phyloP scores from a whole-genome alignment of 2,888 invertebrate species.

The Abrostola triplasia region DNA sequence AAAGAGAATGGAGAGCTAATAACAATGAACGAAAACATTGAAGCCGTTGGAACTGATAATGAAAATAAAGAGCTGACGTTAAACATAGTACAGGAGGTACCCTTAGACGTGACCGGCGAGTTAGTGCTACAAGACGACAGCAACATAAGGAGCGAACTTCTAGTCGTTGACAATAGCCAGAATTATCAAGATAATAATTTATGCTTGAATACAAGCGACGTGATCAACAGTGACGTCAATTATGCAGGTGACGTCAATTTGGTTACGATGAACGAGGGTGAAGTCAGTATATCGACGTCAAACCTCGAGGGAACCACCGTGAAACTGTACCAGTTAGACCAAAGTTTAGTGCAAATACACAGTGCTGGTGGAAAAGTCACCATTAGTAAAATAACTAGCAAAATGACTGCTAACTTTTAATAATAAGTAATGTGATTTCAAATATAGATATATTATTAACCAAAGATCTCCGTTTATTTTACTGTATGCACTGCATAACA shows the following conservation, averaged over 20 bases:
- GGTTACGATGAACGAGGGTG: slow-evolving; percentile 71
- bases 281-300: slow-evolving; percentile 65
- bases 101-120: slow-evolving; percentile 69
- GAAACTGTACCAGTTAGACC: slow-evolving; percentile 75
- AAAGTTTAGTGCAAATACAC: slow-evolving; percentile 76
- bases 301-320: slow-evolving; percentile 67
- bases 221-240: slow-evolving; percentile 58
- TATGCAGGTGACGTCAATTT: slow-evolving; percentile 67
- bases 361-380: slow-evolving; percentile 71
- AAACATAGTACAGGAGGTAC: slow-evolving; percentile 59
- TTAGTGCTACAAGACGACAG: slow-evolving; percentile 70
- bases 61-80: slow-evolving; percentile 30
- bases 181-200: slow-evolving; percentile 56
- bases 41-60: neutral
- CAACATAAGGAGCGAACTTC: slow-evolving; percentile 66
- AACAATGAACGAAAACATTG: slow-evolving; percentile 32
- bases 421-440: slow-evolving; percentile 19
- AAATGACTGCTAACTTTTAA: slow-evolving; percentile 77
- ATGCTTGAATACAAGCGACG: slow-evolving; percentile 46
- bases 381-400: slow-evolving; percentile 78
- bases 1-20: slow-evolving; percentile 32
- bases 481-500: no score
- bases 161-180: slow-evolving; percentile 67
- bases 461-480: no score
- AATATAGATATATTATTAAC: no score